These are phyloP conservation scores for Spisula solida DNA, from an alignment of 2,888 invertebrate species.

Conservation along the genomic window DNA sequence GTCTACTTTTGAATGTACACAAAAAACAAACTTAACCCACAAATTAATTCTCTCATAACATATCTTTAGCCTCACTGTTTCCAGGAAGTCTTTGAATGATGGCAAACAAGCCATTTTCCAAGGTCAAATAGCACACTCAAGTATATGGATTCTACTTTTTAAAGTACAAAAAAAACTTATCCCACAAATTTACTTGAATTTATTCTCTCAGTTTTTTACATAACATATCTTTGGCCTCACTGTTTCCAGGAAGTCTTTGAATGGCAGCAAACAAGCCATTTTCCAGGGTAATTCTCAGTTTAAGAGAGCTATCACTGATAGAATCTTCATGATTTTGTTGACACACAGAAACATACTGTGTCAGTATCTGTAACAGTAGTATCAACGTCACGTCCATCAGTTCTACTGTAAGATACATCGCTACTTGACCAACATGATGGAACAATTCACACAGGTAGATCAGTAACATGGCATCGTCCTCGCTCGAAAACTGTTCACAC, in stretches of 20 bases:
- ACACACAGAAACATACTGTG: constrained; percentile 49
- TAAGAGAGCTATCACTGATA: not conserved
- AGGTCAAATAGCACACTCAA: too few species aligned
- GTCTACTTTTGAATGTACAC: too few species aligned
- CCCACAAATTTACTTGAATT: too few species aligned
- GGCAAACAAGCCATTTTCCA: constrained; percentile 45
- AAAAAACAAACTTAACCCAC: too few species aligned
- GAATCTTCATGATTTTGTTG: not conserved
- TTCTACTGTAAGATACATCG: constrained; percentile 32
- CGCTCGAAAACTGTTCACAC: not conserved
- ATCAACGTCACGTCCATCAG: constrained; percentile 46
- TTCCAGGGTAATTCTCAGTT: constrained; percentile 47
- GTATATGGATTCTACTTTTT: too few species aligned
- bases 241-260: constrained; percentile 42
- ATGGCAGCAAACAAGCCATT: constrained; percentile 41
- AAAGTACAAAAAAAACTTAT: too few species aligned
- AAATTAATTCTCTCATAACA: constrained; percentile 37
- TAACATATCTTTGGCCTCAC: constrained; percentile 61
- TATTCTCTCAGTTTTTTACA: constrained; percentile 52
- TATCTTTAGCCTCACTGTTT: constrained; percentile 56
- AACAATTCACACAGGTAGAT: constrained; percentile 60
- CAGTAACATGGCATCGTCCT: constrained; percentile 28
- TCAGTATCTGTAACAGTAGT: constrained; percentile 57
- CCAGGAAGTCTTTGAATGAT: constrained; percentile 49
- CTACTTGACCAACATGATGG: constrained; percentile 59